Evolutionary conservation across 1,140 invertebrate species (phyloP), one percentile per base, ranked within the genome.

Genomic region (Sarcophaga bullata): DNA sequence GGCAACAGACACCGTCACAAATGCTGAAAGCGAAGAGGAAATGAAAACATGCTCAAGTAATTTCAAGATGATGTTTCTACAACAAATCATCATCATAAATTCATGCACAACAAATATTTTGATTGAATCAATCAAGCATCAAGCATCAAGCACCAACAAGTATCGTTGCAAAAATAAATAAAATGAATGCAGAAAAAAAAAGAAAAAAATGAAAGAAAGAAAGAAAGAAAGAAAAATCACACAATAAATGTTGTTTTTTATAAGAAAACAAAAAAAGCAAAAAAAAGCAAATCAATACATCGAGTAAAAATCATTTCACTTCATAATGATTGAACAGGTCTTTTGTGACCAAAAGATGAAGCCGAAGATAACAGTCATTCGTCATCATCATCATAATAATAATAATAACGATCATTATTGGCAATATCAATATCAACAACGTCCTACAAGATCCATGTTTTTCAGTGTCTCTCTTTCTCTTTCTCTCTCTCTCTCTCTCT

Each of bases 41-140:
- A 58, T 58, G 54, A n/a, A 58, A 58, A 58, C 62, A 19, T 68
- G n/a, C 13, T 68, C 10, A 68, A 68, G 62, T 68, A 68, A 68
- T 68, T 68, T 68, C 9, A 68, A 68, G 17, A 68, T 68, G 62
- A n/a, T 68, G 62, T 68, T 19, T 37, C 62, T 68, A 68, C 62
- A 19, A 68, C 17, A 68, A 50, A 78, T 78, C 50, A 78, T 78
- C 19, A 78, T 78, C 50, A 78, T 78, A 78, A 78, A 78, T 78
- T 78, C 75, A 78, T 78, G 50, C 17, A 78, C 25, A 37, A 37
- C 25, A 78, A 78, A 78, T 50, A 78, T 50, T 78, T 78, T 78
- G 48, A 78, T 78, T 78, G 75, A 78, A 78, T 78, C 75, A 78
- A 78, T 78, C 75, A 78, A 78, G 48, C 25, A 52, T 11, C 8